A percentile compares a stretch with the other conserved stretches of the same genome.
These are phyloP conservation scores for Actenoides lindsayi DNA, from an alignment of 2,113 vertebrate species.

Conservation along the genomic window DNA sequence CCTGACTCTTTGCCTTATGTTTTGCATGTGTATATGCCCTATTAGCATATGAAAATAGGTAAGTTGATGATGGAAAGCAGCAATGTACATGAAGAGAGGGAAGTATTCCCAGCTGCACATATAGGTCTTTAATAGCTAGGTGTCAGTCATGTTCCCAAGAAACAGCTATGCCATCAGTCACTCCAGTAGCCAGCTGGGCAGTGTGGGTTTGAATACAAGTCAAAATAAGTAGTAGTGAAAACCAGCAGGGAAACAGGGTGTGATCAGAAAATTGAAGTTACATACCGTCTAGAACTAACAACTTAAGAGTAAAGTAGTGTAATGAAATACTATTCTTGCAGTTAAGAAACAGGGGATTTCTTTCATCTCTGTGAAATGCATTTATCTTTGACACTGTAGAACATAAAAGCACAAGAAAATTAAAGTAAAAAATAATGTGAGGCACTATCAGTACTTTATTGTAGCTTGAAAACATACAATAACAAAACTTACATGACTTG, in stretches of 20 bases:
- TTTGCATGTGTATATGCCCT: not conserved
- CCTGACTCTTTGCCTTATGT: not conserved
- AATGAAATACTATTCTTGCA: not conserved
- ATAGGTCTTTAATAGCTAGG: not conserved
- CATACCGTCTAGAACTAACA: not conserved
- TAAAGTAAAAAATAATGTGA: not conserved
- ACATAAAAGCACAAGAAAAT: not conserved
- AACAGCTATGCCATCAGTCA: not conserved
- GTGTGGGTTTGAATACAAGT: not conserved
- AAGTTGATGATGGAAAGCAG: not conserved
- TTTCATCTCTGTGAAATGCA: not conserved
- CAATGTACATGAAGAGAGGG: not conserved
- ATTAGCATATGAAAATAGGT: not conserved
- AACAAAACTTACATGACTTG: not conserved
- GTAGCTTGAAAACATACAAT: not conserved
- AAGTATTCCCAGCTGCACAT: not conserved
- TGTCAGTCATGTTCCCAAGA: not conserved
- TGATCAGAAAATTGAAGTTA: not conserved
- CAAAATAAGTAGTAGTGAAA: not conserved
- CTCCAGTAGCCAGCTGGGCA: not conserved
- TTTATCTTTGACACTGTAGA: not conserved
- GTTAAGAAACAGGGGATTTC: not conserved
- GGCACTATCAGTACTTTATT: constrained; percentile 37
- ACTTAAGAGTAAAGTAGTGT: not conserved
- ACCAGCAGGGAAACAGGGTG: not conserved